Evolutionary conservation across 35 echinoderm and acorn worm species (phyloP), one percentile per base, ranked within the genome.

Genomic region (Acanthaster planci): DNA sequence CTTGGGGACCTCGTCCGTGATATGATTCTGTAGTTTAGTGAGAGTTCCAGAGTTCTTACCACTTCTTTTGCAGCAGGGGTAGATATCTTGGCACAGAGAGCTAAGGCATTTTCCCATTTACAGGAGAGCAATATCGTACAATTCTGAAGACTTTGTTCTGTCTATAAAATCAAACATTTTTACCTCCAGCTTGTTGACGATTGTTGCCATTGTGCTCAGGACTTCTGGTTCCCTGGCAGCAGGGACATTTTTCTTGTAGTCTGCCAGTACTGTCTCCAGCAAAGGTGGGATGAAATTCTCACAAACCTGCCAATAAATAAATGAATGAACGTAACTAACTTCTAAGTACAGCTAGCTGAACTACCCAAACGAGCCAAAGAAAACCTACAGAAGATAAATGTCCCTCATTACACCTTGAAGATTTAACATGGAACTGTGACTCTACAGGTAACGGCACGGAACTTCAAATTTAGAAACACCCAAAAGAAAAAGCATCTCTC

Each of bases 201-300:
- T 89, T 5, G 96, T 99, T 81, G 96, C 92, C 96, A 99, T 99
- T 5, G 96, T 99, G 78, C 96, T 99, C 18, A 99, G 80, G 5
- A 99, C 96, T 83, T 99, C 96, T 27, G 92, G 92, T 90, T 99
- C 96, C 57, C 92, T 88, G 21, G 88, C 89, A 22, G 86, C 92
- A 10, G 96, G 96, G 7, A 99, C 89, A 76, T 91, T 94, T 51
- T 76, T 84, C 52, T 76, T 85, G 86, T 99, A 99, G 76, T 99
- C 92, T 59, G 80, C 51, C 16, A 99, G 78, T 18, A 99, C 92
- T 53, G 96, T 84, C 68, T 91, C 96, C 76, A 99, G 72, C 2
- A 99, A 77, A 5, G 92, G 96, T 77, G 96, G 96, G 67, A 99
- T 94, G 72, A 99, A 94, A 58, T 99, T 99, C 40, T 93, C 92